Evolutionary conservation across 35 echinoderm and acorn worm species (phyloP).

Genomic region (Heliocidaris tuberculata): DNA sequence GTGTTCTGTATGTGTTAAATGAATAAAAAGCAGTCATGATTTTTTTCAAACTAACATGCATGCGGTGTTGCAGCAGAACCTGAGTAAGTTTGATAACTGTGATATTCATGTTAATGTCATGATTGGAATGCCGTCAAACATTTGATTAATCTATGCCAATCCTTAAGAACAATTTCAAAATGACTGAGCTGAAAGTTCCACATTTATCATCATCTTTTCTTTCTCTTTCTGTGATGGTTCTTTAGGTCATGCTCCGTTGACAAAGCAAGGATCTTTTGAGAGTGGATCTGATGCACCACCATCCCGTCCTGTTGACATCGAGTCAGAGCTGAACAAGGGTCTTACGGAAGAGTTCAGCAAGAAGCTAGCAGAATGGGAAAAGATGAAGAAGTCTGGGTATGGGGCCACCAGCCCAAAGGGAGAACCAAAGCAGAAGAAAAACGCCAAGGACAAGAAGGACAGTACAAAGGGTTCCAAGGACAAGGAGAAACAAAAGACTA

Average conservation of each 20-base stretch:
- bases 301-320: conserved; percentile 51
- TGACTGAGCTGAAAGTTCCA: neutral
- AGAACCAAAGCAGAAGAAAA: conserved; percentile 67
- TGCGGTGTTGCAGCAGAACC: neutral
- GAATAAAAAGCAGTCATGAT: neutral
- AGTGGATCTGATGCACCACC: conserved; percentile 67
- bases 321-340: conserved; percentile 74
- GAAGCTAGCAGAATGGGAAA: conserved; percentile 87
- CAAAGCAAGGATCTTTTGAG: conserved; percentile 80
- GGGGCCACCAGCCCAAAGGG: conserved; percentile 63
- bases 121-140: neutral
- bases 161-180: neutral
- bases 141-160: too few species aligned
- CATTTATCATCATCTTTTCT: neutral
- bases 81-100: neutral
- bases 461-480: conserved; percentile 54
- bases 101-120: neutral
- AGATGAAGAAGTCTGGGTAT: conserved; percentile 55
- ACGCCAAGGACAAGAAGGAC: conserved; percentile 59
- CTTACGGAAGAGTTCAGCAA: conserved; percentile 93
- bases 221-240: conserved; percentile 15
- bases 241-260: conserved; percentile 13
- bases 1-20: neutral
- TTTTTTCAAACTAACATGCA: neutral
- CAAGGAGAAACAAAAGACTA: conserved; percentile 44